Conservation (phyloP, 2,113 vertebrate species). For the Phylloscopus whistleri region DNA sequence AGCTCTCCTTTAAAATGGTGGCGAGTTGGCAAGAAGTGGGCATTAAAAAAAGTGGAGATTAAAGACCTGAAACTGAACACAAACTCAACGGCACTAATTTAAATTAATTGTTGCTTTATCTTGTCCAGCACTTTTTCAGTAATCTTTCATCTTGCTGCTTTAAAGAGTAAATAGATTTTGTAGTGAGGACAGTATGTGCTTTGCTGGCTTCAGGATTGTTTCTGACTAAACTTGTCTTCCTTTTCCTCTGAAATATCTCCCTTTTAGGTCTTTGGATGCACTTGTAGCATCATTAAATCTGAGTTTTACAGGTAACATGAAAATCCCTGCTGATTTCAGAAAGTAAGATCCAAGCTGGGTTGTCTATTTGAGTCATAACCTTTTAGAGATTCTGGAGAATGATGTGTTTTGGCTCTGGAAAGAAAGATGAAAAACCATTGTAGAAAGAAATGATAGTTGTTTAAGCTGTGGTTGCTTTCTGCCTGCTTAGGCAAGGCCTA, state of each 20-base stretch:
- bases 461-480: not conserved
- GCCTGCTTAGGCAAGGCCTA: slow-evolving; percentile 24
- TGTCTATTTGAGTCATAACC: not conserved
- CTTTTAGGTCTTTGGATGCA: not conserved
- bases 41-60: not conserved
- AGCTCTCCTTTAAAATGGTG: not conserved
- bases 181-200: not conserved
- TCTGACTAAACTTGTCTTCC: not conserved
- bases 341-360: not conserved
- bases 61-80: not conserved
- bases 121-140: not conserved
- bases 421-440: not conserved
- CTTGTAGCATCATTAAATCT: too few relatives aligned
- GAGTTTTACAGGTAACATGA: not conserved
- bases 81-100: not conserved
- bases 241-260: not conserved
- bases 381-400: not conserved
- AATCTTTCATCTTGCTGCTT: not conserved
- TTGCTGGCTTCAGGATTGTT: not conserved
- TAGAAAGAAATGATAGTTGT: not conserved
- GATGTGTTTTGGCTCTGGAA: not conserved
- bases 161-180: not conserved
- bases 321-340: not conserved
- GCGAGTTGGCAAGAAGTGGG: not conserved
- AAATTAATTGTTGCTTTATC: not conserved